These are phyloP conservation scores for Oceanites oceanicus DNA, from an alignment of 2,113 vertebrate species.

Conservation along the genomic window DNA sequence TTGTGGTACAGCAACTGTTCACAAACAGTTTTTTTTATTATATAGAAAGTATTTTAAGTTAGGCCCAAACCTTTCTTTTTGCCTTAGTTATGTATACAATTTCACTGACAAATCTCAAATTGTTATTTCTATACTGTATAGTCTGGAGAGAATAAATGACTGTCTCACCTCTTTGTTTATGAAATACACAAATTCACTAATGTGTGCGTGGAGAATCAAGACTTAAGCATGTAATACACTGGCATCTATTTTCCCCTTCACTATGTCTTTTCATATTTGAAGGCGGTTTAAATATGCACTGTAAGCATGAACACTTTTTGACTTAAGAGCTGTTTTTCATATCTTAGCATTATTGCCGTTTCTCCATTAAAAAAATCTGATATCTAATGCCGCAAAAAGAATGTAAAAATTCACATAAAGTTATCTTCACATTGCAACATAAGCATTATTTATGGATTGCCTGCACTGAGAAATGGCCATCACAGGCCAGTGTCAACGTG, in stretches of 20 bases:
- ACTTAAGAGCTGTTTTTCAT: not conserved
- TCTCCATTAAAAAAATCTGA: not conserved
- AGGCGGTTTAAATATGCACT: not conserved
- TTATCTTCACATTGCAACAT: not conserved
- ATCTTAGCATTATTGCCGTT: not conserved
- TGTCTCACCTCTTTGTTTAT: not conserved
- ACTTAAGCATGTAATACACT: not conserved
- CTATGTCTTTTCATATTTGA: not conserved
- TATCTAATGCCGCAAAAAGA: not conserved
- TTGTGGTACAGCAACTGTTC: not conserved
- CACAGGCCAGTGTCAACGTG: not conserved
- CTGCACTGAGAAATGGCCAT: not conserved
- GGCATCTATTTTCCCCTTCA: not conserved
- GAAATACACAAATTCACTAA: not conserved
- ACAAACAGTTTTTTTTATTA: not conserved
- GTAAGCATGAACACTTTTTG: accelerated
- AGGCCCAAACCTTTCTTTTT: not conserved
- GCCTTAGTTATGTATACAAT: not conserved
- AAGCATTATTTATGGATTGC: not conserved
- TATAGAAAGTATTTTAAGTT: not conserved
- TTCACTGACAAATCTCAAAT: not conserved
- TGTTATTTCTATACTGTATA: not conserved
- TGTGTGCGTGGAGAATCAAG: not conserved
- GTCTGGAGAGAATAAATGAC: not conserved
- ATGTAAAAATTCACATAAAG: not conserved